These are phyloP conservation scores for Clavelina lepadiformis DNA, from an alignment of 23 tunicate species.

Conservation along the genomic window DNA sequence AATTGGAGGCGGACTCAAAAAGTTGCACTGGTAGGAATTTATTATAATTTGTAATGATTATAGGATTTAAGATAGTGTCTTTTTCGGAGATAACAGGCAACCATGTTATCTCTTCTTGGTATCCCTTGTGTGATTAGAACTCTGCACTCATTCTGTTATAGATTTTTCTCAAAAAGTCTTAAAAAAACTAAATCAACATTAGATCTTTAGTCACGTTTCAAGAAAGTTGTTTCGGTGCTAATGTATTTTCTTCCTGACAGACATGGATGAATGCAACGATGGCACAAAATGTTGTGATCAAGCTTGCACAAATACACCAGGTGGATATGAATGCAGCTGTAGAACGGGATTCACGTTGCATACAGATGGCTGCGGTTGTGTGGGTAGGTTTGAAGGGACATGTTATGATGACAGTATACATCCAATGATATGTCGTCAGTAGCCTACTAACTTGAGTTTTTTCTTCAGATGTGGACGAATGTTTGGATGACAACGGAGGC, in stretches of 20 bases:
- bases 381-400: slow-evolving; percentile 44
- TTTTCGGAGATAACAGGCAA: too few species aligned
- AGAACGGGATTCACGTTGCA: slow-evolving; percentile 53
- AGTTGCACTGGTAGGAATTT: slow-evolving; percentile 97
- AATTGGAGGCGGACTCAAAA: slow-evolving; percentile 80
- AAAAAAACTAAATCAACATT: background rate
- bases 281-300: slow-evolving; percentile 84
- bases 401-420: too few species aligned
- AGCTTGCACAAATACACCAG: slow-evolving; percentile 81
- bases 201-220: too few species aligned
- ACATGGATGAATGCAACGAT: slow-evolving; percentile 84
- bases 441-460: background rate
- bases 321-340: slow-evolving; percentile 92
- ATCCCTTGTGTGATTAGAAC: too few species aligned
- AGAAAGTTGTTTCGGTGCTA: too few species aligned
- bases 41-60: too few species aligned
- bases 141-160: too few species aligned
- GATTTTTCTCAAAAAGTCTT: too few species aligned
- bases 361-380: slow-evolving; percentile 60
- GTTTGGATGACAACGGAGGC: slow-evolving; percentile 80
- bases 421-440: too few species aligned
- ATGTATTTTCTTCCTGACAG: slow-evolving; percentile 22
- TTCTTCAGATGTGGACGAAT: slow-evolving; percentile 80
- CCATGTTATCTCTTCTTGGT: too few species aligned
- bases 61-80: too few species aligned